These are phyloP conservation scores for Drosophila flavopinicola DNA, from an alignment of 2,888 invertebrate genomes.

Conservation along the genomic window DNA sequence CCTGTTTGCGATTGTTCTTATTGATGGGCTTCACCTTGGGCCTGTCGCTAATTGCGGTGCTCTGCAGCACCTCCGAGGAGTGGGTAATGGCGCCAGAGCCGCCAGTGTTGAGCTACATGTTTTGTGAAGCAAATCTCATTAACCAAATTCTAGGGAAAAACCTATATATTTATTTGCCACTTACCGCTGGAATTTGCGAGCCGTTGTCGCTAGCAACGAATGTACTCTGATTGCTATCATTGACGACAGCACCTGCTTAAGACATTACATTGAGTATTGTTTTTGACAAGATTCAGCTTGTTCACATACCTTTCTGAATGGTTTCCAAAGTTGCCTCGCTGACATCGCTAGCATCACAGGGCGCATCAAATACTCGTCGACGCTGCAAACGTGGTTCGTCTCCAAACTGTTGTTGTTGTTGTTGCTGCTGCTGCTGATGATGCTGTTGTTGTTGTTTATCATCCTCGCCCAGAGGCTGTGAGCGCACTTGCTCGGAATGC, in stretches of 20 bases:
- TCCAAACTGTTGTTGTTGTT: slow-evolving; percentile 39
- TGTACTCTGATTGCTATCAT: slow-evolving; percentile 43
- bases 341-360: slow-evolving; percentile 34
- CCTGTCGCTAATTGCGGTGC: slow-evolving; percentile 92
- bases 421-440: slow-evolving; percentile 52
- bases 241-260: slow-evolving; percentile 13
- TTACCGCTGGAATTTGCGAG: slow-evolving; percentile 51
- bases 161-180: background rate
- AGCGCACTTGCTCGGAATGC: slow-evolving; percentile 83
- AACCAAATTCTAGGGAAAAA: background rate
- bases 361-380: slow-evolving; percentile 72
- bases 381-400: slow-evolving; percentile 77
- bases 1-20: slow-evolving; percentile 91
- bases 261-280: background rate
- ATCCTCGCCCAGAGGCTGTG: slow-evolving; percentile 85
- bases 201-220: slow-evolving; percentile 33
- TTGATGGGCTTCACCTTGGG: slow-evolving; percentile 92
- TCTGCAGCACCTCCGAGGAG: slow-evolving; percentile 85
- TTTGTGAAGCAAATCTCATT: background rate
- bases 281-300: background rate
- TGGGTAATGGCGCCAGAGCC: slow-evolving; percentile 81
- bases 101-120: slow-evolving; percentile 56
- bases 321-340: slow-evolving; percentile 41
- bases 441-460: slow-evolving; percentile 55
- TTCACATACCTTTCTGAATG: slow-evolving; percentile 43